Evolutionary conservation across 1,140 invertebrate genomes (phyloP).

Genomic region (Leptinotarsa defecta): DNA sequence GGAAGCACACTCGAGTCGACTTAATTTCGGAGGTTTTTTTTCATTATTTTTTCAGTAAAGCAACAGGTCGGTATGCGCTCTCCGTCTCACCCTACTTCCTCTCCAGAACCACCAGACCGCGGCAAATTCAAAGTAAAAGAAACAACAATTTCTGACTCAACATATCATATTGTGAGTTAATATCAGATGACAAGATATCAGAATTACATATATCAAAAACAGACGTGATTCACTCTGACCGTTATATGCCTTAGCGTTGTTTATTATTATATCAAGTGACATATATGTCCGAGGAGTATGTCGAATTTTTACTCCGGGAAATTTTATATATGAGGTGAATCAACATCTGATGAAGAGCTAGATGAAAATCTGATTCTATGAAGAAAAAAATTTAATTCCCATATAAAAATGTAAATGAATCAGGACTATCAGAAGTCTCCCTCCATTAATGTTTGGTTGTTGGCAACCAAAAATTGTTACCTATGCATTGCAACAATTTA

Average conservation of each 20-base stretch:
- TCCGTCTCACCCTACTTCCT: conserved; percentile 22
- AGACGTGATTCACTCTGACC: conserved; percentile 12
- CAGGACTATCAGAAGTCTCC: too few relatives aligned
- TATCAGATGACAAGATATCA: conserved; percentile 23
- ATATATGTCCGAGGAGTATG: conserved; percentile 5
- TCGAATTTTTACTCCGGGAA: background rate
- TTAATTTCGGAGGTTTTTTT: background rate
- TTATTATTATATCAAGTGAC: conserved; percentile 7
- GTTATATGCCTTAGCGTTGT: conserved; percentile 10
- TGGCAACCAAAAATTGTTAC: too few relatives aligned
- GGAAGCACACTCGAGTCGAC: background rate
- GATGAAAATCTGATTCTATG: too few relatives aligned
- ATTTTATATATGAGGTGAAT: background rate
- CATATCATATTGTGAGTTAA: conserved; percentile 21
- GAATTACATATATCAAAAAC: conserved; percentile 19
- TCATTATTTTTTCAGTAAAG: background rate
- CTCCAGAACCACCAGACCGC: conserved; percentile 1
- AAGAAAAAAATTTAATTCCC: too few relatives aligned
- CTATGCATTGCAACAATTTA: too few relatives aligned
- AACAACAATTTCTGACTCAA: conserved; percentile 17
- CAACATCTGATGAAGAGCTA: too few relatives aligned
- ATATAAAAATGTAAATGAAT: too few relatives aligned
- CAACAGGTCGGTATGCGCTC: conserved; percentile 1
- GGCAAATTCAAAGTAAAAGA: conserved; percentile 12
- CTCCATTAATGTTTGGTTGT: too few relatives aligned